Conservation (phyloP, 2,888 invertebrate species). For the Drosophila subquinaria region DNA sequence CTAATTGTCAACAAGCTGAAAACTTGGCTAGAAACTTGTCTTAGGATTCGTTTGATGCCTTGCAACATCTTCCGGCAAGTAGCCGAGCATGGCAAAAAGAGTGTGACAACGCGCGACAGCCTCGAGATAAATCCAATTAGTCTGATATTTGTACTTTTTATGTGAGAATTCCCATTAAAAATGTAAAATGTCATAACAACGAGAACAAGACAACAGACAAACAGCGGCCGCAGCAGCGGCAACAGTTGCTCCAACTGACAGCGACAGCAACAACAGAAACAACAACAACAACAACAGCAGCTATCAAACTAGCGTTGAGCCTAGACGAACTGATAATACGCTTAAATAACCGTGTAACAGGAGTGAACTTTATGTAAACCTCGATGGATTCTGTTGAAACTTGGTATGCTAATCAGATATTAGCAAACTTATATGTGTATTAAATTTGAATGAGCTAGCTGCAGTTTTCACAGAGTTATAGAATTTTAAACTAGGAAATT, state of each 20-base stretch:
- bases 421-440: fast-evolving
- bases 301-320: constrained; percentile 14
- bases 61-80: constrained; percentile 74
- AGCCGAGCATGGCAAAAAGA: constrained; percentile 65
- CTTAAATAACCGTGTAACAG: constrained; percentile 13
- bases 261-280: constrained; percentile 9
- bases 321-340: constrained; percentile 40
- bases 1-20: constrained; percentile 67
- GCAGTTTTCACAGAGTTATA: background rate
- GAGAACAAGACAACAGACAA: constrained; percentile 75
- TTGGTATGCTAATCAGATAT: background rate
- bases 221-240: constrained; percentile 45
- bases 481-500: too few species aligned
- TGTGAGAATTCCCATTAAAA: constrained; percentile 84
- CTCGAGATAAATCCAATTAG: constrained; percentile 85
- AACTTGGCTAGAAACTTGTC: constrained; percentile 39
- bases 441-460: background rate
- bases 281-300: constrained; percentile 10
- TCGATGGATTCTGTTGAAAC: constrained; percentile 7
- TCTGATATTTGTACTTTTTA: constrained; percentile 85
- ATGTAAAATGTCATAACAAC: constrained; percentile 80
- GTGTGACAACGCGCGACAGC: constrained; percentile 80
- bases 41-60: constrained; percentile 48
- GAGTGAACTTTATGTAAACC: background rate
- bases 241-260: constrained; percentile 26